Evolutionary conservation across 2,113 vertebrate species (phyloP).

Genomic region (Melospiza georgiana): DNA sequence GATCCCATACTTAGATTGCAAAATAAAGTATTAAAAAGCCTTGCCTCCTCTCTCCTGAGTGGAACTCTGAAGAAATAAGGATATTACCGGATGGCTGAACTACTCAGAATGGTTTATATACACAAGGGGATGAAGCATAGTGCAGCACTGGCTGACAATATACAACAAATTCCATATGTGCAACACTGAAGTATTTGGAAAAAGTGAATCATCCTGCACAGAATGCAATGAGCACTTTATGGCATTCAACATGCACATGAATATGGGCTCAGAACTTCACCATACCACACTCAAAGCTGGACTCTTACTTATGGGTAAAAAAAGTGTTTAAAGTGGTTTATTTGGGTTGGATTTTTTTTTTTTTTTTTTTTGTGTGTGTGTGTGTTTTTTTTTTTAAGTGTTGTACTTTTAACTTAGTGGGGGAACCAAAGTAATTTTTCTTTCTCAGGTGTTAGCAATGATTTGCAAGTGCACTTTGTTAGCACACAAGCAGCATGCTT

Average conservation of each 20-base stretch:
- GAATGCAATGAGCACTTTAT: not conserved
- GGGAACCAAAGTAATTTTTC: not conserved
- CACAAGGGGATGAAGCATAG: not conserved
- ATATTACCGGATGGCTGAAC: not conserved
- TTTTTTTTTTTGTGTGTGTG: not conserved
- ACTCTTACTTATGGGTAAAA: not conserved
- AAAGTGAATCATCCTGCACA: constrained; percentile 50
- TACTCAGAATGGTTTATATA: not conserved
- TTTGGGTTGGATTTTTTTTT: not conserved
- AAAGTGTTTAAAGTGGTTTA: not conserved
- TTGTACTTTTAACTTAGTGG: not conserved
- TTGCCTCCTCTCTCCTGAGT: not conserved
- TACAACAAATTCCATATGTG: constrained; percentile 32
- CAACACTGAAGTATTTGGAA: not conserved
- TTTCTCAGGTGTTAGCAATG: not conserved
- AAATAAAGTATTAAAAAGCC: not conserved
- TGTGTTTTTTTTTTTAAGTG: not conserved
- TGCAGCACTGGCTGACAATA: not conserved
- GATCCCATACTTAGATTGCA: not conserved
- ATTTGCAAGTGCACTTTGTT: not conserved
- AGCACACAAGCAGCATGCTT: not conserved
- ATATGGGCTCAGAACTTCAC: not conserved
- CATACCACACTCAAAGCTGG: not conserved
- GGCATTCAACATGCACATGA: not conserved
- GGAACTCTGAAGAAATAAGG: not conserved